These are phyloP conservation scores for Branchipolynoe longqiensis DNA, from an alignment of 2,888 invertebrate species.

Conservation along the genomic window DNA sequence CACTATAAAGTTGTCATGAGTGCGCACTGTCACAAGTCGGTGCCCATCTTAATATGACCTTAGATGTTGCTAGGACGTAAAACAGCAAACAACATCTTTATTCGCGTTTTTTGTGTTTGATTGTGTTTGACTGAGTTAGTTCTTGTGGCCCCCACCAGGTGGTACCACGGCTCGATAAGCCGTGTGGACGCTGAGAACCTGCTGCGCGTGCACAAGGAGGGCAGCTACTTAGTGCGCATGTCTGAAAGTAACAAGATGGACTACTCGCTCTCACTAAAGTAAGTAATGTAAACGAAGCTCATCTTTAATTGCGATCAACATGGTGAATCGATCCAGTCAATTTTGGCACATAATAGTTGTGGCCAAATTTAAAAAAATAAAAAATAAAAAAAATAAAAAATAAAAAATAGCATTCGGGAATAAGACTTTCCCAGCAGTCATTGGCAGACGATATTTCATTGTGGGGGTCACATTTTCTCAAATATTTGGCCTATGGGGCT, in stretches of 20 bases:
- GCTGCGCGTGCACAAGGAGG: slow-evolving; percentile 91
- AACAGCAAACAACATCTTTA: background rate
- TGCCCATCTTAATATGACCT: background rate
- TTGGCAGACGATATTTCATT: no score
- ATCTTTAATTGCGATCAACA: no score
- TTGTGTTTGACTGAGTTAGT: background rate
- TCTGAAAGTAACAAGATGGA: slow-evolving; percentile 96
- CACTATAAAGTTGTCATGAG: background rate
- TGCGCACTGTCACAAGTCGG: background rate
- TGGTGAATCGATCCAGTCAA: no score
- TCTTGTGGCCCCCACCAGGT: slow-evolving; percentile 81
- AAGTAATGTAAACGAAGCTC: no score
- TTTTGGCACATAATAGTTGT: no score
- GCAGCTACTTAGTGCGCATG: slow-evolving; percentile 95
- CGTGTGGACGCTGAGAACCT: slow-evolving; percentile 95
- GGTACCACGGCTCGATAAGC: slow-evolving; percentile 97
- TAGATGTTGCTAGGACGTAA: background rate
- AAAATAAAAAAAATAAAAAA: no score
- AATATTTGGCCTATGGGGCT: no score
- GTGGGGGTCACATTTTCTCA: no score
- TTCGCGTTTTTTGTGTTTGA: background rate
- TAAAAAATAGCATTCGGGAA: no score
- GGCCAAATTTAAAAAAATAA: no score
- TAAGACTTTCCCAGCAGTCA: no score
- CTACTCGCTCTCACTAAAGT: slow-evolving; percentile 97